Evolutionary conservation across 2,888 invertebrate species (phyloP).

Genomic region (Clepsis dumicolana): DNA sequence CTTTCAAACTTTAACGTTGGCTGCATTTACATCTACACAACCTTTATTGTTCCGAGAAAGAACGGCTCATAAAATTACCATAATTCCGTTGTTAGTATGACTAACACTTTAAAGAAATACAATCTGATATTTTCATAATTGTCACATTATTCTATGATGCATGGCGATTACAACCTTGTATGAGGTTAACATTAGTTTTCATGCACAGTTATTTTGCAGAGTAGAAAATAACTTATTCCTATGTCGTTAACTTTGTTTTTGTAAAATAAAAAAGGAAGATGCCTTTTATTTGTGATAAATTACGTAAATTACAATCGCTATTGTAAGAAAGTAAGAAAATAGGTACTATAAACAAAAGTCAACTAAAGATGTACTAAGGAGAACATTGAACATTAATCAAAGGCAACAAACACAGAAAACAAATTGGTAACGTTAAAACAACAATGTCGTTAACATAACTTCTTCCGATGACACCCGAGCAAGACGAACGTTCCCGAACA

Average conservation of each 20-base stretch:
- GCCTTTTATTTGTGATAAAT: background rate
- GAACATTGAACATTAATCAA: constrained; percentile 22
- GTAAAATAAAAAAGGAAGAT: background rate
- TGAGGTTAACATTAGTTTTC: background rate
- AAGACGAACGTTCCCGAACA: constrained; percentile 69
- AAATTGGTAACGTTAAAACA: constrained; percentile 49
- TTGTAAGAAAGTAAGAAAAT: background rate
- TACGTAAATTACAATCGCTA: too few relatives aligned
- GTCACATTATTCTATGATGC: constrained; percentile 33
- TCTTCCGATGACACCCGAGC: constrained; percentile 70
- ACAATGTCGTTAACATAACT: constrained; percentile 65
- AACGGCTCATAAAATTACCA: constrained; percentile 40
- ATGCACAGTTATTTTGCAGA: background rate
- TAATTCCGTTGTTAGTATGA: constrained; percentile 44
- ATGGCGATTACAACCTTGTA: background rate
- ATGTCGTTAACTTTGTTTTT: background rate
- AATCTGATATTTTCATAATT: constrained; percentile 21
- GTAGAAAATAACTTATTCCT: background rate
- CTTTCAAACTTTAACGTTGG: background rate
- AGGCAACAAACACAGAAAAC: constrained; percentile 20
- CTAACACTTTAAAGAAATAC: constrained; percentile 26
- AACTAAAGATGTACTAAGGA: background rate
- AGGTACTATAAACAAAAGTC: background rate
- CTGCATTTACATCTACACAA: constrained; percentile 25
- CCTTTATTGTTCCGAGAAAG: constrained; percentile 14